Percentiles rank a stretch among this genome's conserved stretches.
phyloP scores from a whole-genome alignment of 2,113 vertebrate species.

The Poeciliopsis turrubarensis region DNA sequence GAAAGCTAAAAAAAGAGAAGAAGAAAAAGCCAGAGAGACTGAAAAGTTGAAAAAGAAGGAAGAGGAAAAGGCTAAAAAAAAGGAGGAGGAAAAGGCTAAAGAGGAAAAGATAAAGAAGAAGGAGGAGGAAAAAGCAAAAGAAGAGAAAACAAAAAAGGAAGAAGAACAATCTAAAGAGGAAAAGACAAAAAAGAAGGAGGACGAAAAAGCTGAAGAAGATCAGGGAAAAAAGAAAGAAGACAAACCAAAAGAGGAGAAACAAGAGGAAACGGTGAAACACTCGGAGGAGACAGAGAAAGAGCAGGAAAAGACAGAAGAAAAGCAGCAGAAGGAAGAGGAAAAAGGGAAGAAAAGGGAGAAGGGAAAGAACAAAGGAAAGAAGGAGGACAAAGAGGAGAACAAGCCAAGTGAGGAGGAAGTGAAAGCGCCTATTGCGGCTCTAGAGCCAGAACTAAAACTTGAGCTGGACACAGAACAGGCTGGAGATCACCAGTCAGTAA shows the following conservation, averaged over 20 bases:
- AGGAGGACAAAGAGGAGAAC: constrained; percentile 40
- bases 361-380: constrained; percentile 55
- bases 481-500: constrained; percentile 89
- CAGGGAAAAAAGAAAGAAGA: constrained; percentile 78
- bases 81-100: constrained; percentile 49
- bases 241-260: constrained; percentile 47
- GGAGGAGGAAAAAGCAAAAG: constrained; percentile 23
- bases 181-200: constrained; percentile 16
- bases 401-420: constrained; percentile 59
- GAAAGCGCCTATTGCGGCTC: constrained; percentile 92
- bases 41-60: constrained; percentile 40
- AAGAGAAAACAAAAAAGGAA: constrained; percentile 29
- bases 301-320: constrained; percentile 20
- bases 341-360: constrained; percentile 48
- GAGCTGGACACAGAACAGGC: constrained; percentile 83
- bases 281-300: constrained; percentile 39
- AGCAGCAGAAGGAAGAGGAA: constrained; percentile 17
- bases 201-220: constrained; percentile 77
- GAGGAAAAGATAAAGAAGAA: constrained; percentile 49
- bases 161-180: constrained; percentile 45
- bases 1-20: constrained; percentile 30
- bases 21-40: constrained; percentile 4
- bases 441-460: constrained; percentile 89
- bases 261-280: constrained; percentile 47
- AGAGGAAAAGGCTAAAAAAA: constrained; percentile 33